phyloP scores from a whole-genome alignment of 2,888 invertebrate species.

The Synergus gifuensis region DNA sequence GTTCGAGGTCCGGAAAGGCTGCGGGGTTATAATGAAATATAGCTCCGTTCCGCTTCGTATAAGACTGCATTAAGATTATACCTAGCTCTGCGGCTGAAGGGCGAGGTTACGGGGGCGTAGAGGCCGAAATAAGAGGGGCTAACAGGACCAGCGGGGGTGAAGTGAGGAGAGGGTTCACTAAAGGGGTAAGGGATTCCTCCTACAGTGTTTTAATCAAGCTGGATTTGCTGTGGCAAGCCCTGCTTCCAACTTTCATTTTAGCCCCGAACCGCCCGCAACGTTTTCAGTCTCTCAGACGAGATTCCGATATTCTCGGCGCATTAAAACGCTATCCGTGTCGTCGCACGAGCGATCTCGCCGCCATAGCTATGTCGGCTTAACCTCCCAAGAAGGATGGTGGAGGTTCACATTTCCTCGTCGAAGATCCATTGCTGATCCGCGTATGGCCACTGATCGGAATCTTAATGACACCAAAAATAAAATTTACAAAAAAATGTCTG shows the following conservation, averaged over 20 bases:
- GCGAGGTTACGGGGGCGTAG: constrained; percentile 51
- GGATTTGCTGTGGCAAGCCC: constrained; percentile 78
- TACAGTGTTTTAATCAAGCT: constrained; percentile 78
- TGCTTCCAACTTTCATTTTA: constrained; percentile 77
- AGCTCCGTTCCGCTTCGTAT: constrained; percentile 76
- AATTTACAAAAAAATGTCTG: constrained; percentile 53
- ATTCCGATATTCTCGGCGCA: constrained; percentile 69
- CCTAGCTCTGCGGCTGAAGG: constrained; percentile 67
- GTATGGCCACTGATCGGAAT: constrained; percentile 11
- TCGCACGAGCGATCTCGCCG: constrained; percentile 55
- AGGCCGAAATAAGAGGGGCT: constrained; percentile 54
- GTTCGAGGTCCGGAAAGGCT: constrained; percentile 74
- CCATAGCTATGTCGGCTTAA: constrained; percentile 52
- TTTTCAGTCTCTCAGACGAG: constrained; percentile 61
- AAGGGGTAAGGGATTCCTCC: constrained; percentile 68
- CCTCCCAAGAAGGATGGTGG: constrained; percentile 46
- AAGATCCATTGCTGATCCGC: constrained; percentile 4
- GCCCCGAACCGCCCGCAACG: constrained; percentile 61
- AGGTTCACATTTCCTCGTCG: constrained; percentile 42
- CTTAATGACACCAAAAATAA: constrained; percentile 43
- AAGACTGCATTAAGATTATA: constrained; percentile 78
- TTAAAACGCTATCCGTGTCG: constrained; percentile 70
- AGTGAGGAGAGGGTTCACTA: constrained; percentile 24
- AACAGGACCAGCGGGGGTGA: constrained; percentile 44
- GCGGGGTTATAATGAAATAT: constrained; percentile 78